Conservation (phyloP, 2,888 invertebrate genomes). For the Lithodes maja region DNA sequence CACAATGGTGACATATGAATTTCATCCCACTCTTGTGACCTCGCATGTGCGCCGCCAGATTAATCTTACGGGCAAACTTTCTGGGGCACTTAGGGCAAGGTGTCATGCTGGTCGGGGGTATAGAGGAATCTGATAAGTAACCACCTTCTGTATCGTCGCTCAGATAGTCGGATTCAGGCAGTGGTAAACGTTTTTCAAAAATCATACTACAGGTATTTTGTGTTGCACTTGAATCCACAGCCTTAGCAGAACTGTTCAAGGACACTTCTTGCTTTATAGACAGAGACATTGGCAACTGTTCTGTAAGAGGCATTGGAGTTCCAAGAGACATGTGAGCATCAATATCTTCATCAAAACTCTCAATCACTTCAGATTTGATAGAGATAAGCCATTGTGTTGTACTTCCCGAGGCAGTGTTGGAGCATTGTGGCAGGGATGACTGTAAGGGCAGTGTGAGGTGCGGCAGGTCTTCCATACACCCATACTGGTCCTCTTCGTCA, state of each 20-base stretch:
- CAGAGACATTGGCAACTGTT: too few species aligned
- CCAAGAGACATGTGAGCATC: too few species aligned
- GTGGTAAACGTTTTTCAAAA: too few species aligned
- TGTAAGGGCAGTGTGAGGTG: not conserved
- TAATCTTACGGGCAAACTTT: not conserved
- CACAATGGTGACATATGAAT: not conserved
- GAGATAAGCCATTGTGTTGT: not conserved
- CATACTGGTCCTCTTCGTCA: not conserved
- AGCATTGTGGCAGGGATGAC: not conserved
- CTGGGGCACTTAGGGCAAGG: not conserved
- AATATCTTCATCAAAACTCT: not conserved
- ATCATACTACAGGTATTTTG: too few species aligned
- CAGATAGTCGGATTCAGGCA: too few species aligned
- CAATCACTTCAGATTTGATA: not conserved
- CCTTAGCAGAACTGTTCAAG: too few species aligned
- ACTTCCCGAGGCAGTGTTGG: not conserved
- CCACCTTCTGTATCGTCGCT: too few species aligned
- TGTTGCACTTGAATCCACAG: too few species aligned
- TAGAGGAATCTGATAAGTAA: too few species aligned
- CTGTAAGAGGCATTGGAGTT: too few species aligned
- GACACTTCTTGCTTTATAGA: too few species aligned
- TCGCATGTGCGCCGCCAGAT: not conserved
- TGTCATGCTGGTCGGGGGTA: not conserved
- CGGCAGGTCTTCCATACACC: slow-evolving; percentile 4
- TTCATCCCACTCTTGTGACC: not conserved